These are phyloP conservation scores for Characodon lateralis DNA, from an alignment of 2,797 vertebrate genomes.

Conservation along the genomic window DNA sequence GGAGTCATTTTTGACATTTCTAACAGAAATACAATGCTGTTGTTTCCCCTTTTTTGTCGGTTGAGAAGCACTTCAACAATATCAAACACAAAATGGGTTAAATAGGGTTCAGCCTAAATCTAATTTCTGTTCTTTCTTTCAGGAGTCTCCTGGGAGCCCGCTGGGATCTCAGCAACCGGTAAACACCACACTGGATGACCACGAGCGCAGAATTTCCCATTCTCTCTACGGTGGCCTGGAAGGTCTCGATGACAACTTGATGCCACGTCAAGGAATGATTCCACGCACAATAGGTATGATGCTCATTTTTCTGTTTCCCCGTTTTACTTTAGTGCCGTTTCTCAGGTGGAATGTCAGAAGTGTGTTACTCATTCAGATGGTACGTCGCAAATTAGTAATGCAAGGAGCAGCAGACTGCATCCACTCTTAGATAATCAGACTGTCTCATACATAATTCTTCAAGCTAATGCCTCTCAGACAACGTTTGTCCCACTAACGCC, in stretches of 20 bases:
- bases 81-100: no score
- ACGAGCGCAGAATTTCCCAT: conserved; percentile 94
- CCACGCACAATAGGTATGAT: conserved; percentile 68
- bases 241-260: conserved; percentile 85
- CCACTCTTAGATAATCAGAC: not conserved
- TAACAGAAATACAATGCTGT: no score
- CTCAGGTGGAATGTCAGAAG: not conserved
- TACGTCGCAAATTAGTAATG: not conserved
- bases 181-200: conserved; percentile 87
- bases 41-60: no score
- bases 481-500: no score
- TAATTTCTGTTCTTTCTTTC: not conserved
- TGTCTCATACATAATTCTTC: no score
- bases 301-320: not conserved
- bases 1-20: no score
- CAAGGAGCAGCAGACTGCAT: not conserved
- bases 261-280: conserved; percentile 79
- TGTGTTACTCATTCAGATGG: not conserved
- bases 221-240: conserved; percentile 91
- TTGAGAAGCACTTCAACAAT: no score
- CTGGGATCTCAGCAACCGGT: conserved; percentile 83
- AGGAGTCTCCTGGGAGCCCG: conserved; percentile 87
- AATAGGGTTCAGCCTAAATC: not conserved
- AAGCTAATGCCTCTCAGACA: no score
- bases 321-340: not conserved